Percentiles rank a stretch among this genome's conserved stretches.
phyloP scores from a whole-genome alignment of 2,797 vertebrate species.

The Alcedo atthis region DNA sequence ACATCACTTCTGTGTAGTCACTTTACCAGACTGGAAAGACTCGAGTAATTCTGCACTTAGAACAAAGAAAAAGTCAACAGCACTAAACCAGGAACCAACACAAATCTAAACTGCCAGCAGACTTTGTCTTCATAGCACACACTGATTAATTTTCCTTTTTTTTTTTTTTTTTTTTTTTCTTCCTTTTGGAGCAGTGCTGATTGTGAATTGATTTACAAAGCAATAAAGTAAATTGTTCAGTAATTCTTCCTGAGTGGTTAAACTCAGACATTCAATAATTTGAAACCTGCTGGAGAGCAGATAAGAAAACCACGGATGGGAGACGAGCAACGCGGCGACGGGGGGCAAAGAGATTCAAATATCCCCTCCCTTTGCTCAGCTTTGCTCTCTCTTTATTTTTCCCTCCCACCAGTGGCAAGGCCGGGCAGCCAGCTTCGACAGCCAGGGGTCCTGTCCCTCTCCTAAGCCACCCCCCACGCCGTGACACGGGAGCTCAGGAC shows the following conservation, averaged over 20 bases:
- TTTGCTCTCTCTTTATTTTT: neutral
- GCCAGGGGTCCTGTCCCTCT: slow-evolving; percentile 94
- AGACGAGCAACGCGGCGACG: neutral
- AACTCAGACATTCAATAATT: accelerated
- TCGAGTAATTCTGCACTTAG: neutral
- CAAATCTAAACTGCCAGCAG: neutral
- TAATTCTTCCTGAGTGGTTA: neutral
- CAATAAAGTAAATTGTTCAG: neutral
- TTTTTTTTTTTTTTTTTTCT: neutral
- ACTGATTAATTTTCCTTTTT: neutral
- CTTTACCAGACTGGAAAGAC: slow-evolving; percentile 3
- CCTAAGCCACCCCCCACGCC: slow-evolving; percentile 92
- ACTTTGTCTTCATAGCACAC: neutral
- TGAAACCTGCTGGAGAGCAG: neutral
- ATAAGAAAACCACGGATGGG: neutral
- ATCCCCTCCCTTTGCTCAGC: neutral
- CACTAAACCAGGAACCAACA: neutral
- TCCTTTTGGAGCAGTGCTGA: neutral
- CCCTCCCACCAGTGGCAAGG: slow-evolving; percentile 89
- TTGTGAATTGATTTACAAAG: neutral
- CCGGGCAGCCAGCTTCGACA: slow-evolving; percentile 95
- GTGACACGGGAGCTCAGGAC: slow-evolving; percentile 63
- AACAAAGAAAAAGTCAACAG: neutral
- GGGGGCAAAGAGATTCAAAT: neutral
- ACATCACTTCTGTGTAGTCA: neutral